Evolutionary conservation across 2,113 vertebrate species (phyloP).

Genomic region (Mus spicilegus): DNA sequence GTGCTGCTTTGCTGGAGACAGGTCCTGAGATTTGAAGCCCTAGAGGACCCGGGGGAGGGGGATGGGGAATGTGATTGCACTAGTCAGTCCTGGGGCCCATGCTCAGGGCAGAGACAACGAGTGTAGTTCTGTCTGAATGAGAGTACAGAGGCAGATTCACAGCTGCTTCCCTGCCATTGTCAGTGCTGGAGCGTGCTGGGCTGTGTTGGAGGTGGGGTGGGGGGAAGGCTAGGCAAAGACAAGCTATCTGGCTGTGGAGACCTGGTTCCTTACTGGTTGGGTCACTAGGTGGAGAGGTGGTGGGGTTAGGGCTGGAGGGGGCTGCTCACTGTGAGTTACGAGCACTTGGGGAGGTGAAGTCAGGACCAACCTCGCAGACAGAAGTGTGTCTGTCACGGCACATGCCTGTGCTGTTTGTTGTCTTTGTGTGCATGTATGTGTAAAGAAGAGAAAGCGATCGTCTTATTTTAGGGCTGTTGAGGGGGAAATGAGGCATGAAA

Average conservation of each 20-base stretch:
- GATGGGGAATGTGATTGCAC: not conserved
- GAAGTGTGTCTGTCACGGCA: not conserved
- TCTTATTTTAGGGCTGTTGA: slow-evolving; percentile 18
- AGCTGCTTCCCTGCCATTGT: too few species aligned
- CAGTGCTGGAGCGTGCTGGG: too few species aligned
- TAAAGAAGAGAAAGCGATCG: not conserved
- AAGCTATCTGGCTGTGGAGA: not conserved
- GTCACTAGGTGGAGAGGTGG: not conserved
- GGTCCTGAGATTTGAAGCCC: not conserved
- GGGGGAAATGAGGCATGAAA: slow-evolving; percentile 10
- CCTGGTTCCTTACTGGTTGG: not conserved
- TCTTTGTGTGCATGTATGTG: not conserved
- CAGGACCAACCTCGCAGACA: not conserved
- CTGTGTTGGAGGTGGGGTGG: not conserved
- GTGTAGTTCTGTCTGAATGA: slow-evolving; percentile 43
- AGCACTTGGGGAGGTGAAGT: not conserved
- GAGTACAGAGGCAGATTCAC: not conserved
- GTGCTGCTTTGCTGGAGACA: not conserved
- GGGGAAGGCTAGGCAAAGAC: not conserved
- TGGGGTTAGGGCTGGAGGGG: not conserved
- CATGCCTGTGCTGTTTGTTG: not conserved
- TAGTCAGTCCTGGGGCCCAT: not conserved
- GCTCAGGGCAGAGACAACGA: not conserved
- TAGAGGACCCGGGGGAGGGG: not conserved
- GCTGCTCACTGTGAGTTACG: not conserved